phyloP scores from a whole-genome alignment of 1,140 invertebrate species.

The Drosophila bocki region DNA sequence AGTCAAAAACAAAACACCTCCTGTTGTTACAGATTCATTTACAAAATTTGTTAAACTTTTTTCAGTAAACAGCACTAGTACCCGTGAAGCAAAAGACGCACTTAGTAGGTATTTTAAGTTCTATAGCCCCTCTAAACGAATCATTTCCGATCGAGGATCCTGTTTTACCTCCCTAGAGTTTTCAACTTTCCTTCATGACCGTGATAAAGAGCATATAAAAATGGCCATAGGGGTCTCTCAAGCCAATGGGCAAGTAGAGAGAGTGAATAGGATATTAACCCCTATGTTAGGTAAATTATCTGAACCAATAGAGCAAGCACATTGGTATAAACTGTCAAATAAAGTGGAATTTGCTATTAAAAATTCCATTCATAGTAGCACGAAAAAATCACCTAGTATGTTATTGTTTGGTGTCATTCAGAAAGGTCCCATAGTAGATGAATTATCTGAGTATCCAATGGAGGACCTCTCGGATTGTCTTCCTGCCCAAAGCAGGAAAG shows the following conservation, averaged over 20 bases:
- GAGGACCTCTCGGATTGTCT: too few relatives aligned
- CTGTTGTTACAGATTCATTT: background rate
- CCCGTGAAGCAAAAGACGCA: background rate
- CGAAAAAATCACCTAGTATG: background rate
- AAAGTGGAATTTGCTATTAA: background rate
- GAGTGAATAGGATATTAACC: background rate
- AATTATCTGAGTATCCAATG: background rate
- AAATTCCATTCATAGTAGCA: conserved; percentile 2
- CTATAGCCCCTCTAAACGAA: background rate
- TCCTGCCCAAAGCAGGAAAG: too few relatives aligned
- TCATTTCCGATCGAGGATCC: background rate
- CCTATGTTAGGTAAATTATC: background rate
- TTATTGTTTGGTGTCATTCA: background rate
- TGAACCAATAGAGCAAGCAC: background rate
- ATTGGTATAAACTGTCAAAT: conserved; percentile 3
- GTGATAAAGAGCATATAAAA: background rate
- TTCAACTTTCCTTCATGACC: background rate
- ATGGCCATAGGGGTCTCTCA: background rate
- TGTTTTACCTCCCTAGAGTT: conserved; percentile 1
- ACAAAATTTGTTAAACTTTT: background rate
- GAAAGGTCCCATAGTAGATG: background rate
- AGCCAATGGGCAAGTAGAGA: background rate
- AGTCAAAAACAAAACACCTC: background rate
- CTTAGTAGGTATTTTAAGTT: conserved; percentile 4
- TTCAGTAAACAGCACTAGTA: background rate